phyloP scores from a whole-genome alignment of 2,797 vertebrate species.

The Glossophaga mutica region DNA sequence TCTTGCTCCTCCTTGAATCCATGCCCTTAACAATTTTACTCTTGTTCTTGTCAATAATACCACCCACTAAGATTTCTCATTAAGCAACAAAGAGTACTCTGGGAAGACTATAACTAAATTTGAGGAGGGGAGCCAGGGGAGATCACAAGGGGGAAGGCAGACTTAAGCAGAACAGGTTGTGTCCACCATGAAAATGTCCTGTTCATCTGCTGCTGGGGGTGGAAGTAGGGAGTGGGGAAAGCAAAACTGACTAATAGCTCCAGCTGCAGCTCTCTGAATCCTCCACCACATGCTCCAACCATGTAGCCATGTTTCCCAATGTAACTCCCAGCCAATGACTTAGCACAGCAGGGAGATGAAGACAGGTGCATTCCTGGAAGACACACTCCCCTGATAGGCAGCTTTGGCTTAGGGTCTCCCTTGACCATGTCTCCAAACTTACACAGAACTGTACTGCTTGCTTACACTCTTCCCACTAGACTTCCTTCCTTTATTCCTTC shows the following conservation, averaged over 20 bases:
- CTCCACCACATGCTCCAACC: background rate
- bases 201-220: too few species aligned
- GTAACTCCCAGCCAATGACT: background rate
- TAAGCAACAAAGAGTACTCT: background rate
- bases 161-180: background rate
- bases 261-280: too few species aligned
- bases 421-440: background rate
- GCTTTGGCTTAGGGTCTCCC: background rate
- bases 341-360: background rate
- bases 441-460: background rate
- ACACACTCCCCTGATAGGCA: background rate
- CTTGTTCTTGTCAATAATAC: background rate
- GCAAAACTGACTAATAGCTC: background rate
- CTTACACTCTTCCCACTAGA: background rate
- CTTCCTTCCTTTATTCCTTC: background rate
- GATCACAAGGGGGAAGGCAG: background rate
- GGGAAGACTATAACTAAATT: background rate
- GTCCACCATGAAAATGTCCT: background rate
- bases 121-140: background rate
- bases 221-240: background rate
- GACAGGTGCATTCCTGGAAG: background rate
- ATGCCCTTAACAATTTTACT: background rate
- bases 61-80: background rate
- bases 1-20: background rate
- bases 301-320: background rate